Conservation (phyloP, 2,113 vertebrate genomes). For the Rhodinocichla rosea region DNA sequence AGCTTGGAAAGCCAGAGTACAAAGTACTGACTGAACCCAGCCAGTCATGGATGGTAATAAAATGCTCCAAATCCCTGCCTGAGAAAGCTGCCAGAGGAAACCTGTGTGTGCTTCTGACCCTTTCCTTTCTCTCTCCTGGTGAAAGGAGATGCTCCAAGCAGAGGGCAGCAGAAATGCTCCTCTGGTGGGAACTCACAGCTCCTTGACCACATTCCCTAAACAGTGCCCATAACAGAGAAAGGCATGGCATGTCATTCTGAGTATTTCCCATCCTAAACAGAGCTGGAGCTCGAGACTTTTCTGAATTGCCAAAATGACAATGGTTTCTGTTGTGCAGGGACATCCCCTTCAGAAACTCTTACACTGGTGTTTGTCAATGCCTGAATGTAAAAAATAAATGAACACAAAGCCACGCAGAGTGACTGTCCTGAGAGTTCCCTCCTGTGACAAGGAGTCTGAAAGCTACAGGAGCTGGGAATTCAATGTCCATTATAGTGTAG, state of each 20-base stretch:
- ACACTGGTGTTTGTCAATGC: not conserved
- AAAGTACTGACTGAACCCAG: not conserved
- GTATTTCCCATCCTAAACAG: not conserved
- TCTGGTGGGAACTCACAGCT: not conserved
- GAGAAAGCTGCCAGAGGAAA: not conserved
- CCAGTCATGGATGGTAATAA: not conserved
- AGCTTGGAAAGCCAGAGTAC: not conserved
- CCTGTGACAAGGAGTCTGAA: not conserved
- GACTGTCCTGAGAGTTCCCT: not conserved
- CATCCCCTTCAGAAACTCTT: not conserved
- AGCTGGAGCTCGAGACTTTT: not conserved
- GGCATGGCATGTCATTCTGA: not conserved
- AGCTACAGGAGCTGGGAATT: not conserved
- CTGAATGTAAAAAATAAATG: not conserved
- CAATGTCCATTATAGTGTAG: not conserved
- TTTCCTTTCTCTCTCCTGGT: not conserved
- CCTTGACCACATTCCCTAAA: not conserved
- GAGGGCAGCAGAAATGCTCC: not conserved
- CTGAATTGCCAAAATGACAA: not conserved
- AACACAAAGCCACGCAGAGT: rapidly evolving
- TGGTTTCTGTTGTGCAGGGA: not conserved
- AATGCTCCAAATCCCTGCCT: not conserved
- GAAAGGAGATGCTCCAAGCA: not conserved
- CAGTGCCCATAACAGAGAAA: rapidly evolving
- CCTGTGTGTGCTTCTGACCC: not conserved